Conservation (phyloP, 2,797 vertebrate species). For the Tympanoctomys barrerae region DNA sequence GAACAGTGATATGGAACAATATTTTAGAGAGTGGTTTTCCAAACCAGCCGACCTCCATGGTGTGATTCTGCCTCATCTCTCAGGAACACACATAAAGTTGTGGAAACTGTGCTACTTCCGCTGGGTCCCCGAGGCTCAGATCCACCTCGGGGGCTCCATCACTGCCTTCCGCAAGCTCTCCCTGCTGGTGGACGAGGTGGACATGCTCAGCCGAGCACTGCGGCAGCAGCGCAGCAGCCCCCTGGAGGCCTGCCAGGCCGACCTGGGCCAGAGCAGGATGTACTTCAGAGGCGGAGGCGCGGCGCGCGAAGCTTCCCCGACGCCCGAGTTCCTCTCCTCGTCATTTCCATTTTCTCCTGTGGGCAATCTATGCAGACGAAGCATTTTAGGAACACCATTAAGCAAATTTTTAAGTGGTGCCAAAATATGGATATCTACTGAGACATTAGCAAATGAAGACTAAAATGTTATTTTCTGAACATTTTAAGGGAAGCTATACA, state of each 20-base stretch:
- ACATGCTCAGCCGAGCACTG: conserved; percentile 92
- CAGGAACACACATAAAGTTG: conserved; percentile 92
- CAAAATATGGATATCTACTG: conserved; percentile 97
- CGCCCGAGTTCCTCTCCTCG: conserved; percentile 95
- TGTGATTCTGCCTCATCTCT: conserved; percentile 92
- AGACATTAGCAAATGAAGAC: conserved; percentile 96
- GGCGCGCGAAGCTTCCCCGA: conserved; percentile 82
- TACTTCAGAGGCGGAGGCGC: conserved; percentile 91
- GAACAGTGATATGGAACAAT: conserved; percentile 91
- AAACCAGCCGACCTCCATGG: conserved; percentile 93
- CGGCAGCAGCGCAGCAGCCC: conserved; percentile 90
- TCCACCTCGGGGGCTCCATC: conserved; percentile 92
- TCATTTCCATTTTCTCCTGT: conserved; percentile 97
- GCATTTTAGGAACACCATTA: conserved; percentile 94
- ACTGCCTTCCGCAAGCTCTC: conserved; percentile 94
- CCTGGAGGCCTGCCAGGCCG: conserved; percentile 76
- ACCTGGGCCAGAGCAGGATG: conserved; percentile 91
- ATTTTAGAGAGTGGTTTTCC: conserved; percentile 93
- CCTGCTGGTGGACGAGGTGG: conserved; percentile 95
- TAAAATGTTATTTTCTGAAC: conserved; percentile 70
- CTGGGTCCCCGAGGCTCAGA: conserved; percentile 98
- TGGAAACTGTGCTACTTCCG: conserved; percentile 99
- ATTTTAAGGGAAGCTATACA: conserved; percentile 20
- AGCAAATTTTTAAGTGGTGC: conserved; percentile 98
- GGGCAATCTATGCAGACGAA: conserved; percentile 96